A percentile compares a stretch with the other conserved stretches of the same genome.
phyloP scores from a whole-genome alignment of 2,888 invertebrate species.

The Apodemia duryi region DNA sequence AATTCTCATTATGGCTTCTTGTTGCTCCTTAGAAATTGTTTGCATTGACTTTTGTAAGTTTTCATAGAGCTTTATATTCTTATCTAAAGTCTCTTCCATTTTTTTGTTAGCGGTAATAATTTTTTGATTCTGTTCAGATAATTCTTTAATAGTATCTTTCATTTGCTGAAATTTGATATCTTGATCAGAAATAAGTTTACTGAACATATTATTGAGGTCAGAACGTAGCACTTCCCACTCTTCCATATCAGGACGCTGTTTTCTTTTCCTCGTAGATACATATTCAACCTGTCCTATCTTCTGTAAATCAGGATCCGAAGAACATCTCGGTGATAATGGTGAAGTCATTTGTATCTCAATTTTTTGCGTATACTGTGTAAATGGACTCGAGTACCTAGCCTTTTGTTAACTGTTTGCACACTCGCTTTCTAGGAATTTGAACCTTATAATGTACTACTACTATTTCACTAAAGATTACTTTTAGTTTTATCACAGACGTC shows the following conservation, averaged over 20 bases:
- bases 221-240: background rate
- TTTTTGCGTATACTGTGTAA: background rate
- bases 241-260: constrained; percentile 2
- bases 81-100: background rate
- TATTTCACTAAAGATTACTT: background rate
- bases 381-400: background rate
- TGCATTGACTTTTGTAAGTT: background rate
- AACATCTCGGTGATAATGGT: background rate
- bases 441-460: background rate
- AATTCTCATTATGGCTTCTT: background rate
- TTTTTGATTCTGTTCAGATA: background rate
- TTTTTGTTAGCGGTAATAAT: background rate
- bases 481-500: background rate
- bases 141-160: background rate
- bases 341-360: background rate
- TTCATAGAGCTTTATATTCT: constrained; percentile 1
- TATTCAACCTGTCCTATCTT: background rate
- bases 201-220: background rate
- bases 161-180: background rate
- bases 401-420: background rate
- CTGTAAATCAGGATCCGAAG: background rate
- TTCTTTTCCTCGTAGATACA: background rate
- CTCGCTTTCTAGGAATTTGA: background rate
- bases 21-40: background rate
- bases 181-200: background rate